phyloP scores from a whole-genome alignment of 2,113 vertebrate genomes.

The Catharus minimus region DNA sequence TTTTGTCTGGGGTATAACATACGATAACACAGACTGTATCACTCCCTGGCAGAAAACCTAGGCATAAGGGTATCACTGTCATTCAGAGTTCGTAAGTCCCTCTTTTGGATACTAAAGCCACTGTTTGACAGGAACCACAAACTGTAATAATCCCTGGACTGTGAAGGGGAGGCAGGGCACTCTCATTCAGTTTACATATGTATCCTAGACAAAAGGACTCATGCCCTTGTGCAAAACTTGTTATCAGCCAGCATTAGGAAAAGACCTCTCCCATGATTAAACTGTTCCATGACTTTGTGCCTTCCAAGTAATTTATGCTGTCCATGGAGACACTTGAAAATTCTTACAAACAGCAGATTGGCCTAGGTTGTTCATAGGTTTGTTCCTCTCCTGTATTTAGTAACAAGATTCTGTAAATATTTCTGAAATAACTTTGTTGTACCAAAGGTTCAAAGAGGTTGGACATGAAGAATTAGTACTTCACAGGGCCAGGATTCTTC shows the following conservation, averaged over 20 bases:
- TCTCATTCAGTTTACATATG: not conserved
- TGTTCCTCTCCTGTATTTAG: not conserved
- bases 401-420: not conserved
- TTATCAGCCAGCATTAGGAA: not conserved
- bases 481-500: not conserved
- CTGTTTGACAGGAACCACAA: not conserved
- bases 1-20: not conserved
- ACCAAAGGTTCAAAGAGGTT: not conserved
- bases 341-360: not conserved
- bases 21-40: fast-evolving
- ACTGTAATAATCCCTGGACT: not conserved
- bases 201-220: not conserved
- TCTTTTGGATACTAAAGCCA: fast-evolving
- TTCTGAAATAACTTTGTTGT: not conserved
- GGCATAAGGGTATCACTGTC: fast-evolving
- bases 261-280: not conserved
- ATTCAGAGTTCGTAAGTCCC: not conserved
- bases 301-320: not conserved
- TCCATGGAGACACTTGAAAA: not conserved
- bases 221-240: not conserved
- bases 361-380: not conserved
- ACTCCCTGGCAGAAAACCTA: not conserved
- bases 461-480: not conserved
- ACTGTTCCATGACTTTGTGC: not conserved
- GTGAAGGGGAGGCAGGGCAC: not conserved